Evolutionary conservation across 2,888 invertebrate species (phyloP), one percentile per base, ranked within the genome.

Genomic region (Trissoscelio sp.): DNA sequence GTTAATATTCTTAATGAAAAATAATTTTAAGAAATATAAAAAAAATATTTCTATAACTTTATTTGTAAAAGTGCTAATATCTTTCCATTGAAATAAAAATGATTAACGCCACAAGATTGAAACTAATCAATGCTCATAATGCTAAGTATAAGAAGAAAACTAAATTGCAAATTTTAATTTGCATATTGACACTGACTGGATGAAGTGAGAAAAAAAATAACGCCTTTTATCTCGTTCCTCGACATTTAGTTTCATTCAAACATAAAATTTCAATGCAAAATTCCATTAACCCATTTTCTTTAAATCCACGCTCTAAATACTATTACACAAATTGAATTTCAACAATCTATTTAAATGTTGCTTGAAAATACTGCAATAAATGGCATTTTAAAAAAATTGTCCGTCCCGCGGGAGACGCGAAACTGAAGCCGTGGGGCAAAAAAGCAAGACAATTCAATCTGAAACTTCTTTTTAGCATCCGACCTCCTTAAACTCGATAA

Each of bases 381-480:
- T 72, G 58, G 9, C 60, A 31, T 37, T 67, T 51, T 16, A n/a
- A 37, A 66, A 37, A 66, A 51, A 66, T 22, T 46, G 51, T 37
- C 9, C 34, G 31, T 46, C 37, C 37, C 12, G 55, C 24, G 37
- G 42, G 16, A 51, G 31, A 51, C 48, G 20, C 42, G 31, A 3
- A n/a, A 20, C 20, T 14, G 9, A 31, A 1, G 51, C 0, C 7
- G 24, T n/a, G 18, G 7, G 31, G 12, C 24, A 48, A 66, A 39
- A 60, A 42, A 60, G 48, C 37, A 57, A 64, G 53, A 73, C 62
- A 73, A 64, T 73, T 62, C 37, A 53, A 62, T 73, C 44, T 14
- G 58, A 48, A 58, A 70, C 46, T 57, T 57, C 62, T 42, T 64
- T 51, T 74, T 64, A 44, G 42, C 60, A 62, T 62, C 16, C 60